Percentiles rank a stretch among this genome's conserved stretches.
These are phyloP conservation scores for Nannospalax galili DNA, from an alignment of 2,113 vertebrate genomes.

Conservation along the genomic window DNA sequence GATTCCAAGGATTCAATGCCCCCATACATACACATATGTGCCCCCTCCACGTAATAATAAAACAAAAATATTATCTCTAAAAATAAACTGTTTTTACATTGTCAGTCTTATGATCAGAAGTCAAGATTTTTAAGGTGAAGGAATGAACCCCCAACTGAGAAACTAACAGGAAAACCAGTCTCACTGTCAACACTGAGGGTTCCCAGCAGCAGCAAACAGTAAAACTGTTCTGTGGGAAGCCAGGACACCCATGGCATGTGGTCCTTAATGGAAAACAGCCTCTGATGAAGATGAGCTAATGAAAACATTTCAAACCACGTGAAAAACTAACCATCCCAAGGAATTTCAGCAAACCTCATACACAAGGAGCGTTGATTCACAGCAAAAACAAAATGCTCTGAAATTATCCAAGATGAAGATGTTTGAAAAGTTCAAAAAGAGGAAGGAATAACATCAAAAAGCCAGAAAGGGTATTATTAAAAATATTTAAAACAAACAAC, in stretches of 20 bases:
- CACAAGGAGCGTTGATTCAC: neutral
- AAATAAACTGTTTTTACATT: too few species aligned
- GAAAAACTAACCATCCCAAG: neutral
- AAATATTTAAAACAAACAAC: neutral
- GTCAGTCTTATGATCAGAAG: too few species aligned
- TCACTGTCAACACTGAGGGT: neutral
- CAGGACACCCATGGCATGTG: neutral
- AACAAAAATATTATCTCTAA: too few species aligned
- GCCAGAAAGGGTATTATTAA: neutral
- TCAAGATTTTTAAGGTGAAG: neutral
- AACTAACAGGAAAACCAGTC: neutral
- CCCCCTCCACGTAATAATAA: too few species aligned
- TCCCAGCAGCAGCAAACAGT: neutral
- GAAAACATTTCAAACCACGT: neutral
- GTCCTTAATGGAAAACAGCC: neutral
- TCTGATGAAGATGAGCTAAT: neutral
- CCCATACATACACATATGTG: too few species aligned
- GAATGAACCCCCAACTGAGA: neutral
- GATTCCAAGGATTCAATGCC: too few species aligned
- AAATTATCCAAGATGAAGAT: neutral
- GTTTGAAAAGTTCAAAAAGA: neutral
- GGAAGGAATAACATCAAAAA: neutral
- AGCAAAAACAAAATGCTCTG: neutral
- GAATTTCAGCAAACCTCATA: neutral
- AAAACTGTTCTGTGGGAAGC: neutral